These are phyloP conservation scores for Gisinianus flammeolus DNA, from an alignment of 2,888 invertebrate species.

Conservation along the genomic window DNA sequence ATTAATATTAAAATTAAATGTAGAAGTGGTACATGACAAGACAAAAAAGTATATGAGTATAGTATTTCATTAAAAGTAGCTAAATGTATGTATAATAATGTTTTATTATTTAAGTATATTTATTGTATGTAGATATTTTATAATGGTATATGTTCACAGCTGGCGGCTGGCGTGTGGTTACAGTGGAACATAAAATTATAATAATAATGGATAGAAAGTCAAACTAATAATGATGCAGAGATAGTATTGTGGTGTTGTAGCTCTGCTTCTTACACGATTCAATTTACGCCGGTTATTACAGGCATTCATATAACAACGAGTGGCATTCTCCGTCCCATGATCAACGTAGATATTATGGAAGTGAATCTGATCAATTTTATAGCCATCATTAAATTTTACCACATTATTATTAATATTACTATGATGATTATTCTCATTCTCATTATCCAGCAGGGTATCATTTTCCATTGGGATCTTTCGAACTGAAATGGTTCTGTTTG, in stretches of 20 bases:
- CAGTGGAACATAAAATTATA: too few relatives aligned
- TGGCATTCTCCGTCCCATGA: conserved; percentile 51
- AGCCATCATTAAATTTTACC: conserved; percentile 41
- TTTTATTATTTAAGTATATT: too few relatives aligned
- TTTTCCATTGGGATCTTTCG: conserved; percentile 35
- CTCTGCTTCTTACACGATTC: not conserved
- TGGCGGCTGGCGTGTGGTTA: too few relatives aligned
- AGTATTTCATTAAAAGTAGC: too few relatives aligned
- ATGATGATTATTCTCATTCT: conserved; percentile 16
- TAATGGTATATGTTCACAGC: too few relatives aligned
- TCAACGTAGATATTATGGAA: conserved; percentile 56
- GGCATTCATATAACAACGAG: conserved; percentile 51
- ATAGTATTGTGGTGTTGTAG: not conserved
- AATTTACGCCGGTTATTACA: conserved; percentile 47
- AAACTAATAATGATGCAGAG: too few relatives aligned
- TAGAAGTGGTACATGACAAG: too few relatives aligned
- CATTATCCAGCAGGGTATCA: conserved; percentile 51
- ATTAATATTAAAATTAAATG: too few relatives aligned
- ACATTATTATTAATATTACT: not conserved
- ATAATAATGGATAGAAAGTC: too few relatives aligned
- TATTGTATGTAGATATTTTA: too few relatives aligned
- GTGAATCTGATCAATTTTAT: conserved; percentile 48
- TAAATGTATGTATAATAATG: too few relatives aligned
- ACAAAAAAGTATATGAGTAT: too few relatives aligned
- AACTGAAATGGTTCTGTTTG: conserved; percentile 15